Percentiles rank a stretch among this genome's conserved stretches.
These are phyloP conservation scores for Hylaea fasciaria DNA, from an alignment of 2,888 invertebrate genomes.

Conservation along the genomic window DNA sequence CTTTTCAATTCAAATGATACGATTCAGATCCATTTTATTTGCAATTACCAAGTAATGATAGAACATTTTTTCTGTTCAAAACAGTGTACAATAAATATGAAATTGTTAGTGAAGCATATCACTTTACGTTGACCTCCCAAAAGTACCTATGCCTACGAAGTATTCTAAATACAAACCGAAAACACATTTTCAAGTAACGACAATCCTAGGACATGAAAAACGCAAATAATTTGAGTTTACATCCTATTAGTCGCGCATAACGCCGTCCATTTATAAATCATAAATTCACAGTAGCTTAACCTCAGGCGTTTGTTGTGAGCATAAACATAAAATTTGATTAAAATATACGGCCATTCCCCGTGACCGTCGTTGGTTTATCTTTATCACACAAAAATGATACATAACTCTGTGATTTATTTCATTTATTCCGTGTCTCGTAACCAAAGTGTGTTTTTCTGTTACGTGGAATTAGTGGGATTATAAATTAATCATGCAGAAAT, in stretches of 20 bases:
- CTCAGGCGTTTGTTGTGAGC: conserved; percentile 29
- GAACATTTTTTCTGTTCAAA: too few relatives aligned
- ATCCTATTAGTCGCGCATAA: conserved; percentile 3
- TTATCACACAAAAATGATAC: conserved; percentile 29
- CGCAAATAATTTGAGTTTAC: conserved; percentile 7
- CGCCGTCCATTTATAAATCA: conserved; percentile 28
- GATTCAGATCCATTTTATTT: too few relatives aligned
- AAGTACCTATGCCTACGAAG: too few relatives aligned
- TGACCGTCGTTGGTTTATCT: conserved; percentile 38
- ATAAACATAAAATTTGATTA: conserved; percentile 43
- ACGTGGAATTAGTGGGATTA: conserved; percentile 20
- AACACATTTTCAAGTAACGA: too few relatives aligned
- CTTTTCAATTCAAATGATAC: too few relatives aligned
- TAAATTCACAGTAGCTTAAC: conserved; percentile 51
- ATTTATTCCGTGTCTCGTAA: conserved; percentile 28
- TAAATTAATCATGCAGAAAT: conserved; percentile 22
- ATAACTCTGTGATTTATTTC: conserved; percentile 24
- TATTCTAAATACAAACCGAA: too few relatives aligned
- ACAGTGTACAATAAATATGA: too few relatives aligned
- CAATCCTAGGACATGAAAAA: too few relatives aligned
- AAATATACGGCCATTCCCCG: conserved; percentile 36
- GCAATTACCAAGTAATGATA: too few relatives aligned
- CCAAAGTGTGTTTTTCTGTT: conserved; percentile 34
- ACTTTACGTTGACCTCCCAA: too few relatives aligned
- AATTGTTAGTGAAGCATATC: too few relatives aligned